Percentiles rank a stretch among this genome's conserved stretches.
Evolutionary conservation across 2,113 vertebrate species (phyloP).

Genomic region (Vimba vimba): DNA sequence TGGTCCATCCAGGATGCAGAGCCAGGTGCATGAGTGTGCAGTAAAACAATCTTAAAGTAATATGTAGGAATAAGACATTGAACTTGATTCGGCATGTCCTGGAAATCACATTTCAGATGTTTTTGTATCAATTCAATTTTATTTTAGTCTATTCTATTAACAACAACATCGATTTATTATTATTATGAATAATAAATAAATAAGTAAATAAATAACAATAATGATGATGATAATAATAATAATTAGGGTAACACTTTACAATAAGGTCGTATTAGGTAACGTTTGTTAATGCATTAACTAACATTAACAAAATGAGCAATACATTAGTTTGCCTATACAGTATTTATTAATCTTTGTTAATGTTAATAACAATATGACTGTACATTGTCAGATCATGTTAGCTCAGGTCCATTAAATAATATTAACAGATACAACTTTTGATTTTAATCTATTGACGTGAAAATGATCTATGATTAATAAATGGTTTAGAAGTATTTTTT

Average conservation of each 20-base stretch:
- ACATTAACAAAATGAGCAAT: too few species aligned
- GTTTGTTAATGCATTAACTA: too few species aligned
- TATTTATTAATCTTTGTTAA: too few species aligned
- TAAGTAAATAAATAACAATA: background rate
- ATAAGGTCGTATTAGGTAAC: too few species aligned
- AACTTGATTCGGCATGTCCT: background rate
- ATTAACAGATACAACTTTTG: too few species aligned
- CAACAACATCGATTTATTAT: background rate
- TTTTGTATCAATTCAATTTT: background rate
- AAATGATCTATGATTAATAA: too few species aligned
- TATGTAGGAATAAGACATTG: background rate
- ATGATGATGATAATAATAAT: background rate
- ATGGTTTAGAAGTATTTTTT: too few species aligned
- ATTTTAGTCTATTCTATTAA: background rate
- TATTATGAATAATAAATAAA: background rate
- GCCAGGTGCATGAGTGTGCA: background rate
- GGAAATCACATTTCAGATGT: background rate
- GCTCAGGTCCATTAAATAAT: too few species aligned
- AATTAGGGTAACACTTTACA: background rate
- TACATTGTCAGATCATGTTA: too few species aligned
- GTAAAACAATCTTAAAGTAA: background rate
- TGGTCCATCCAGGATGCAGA: background rate
- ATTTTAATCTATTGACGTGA: too few species aligned
- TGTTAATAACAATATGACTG: too few species aligned
- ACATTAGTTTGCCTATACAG: too few species aligned